These are phyloP conservation scores for Pyrochroa serraticornis DNA, from an alignment of 2,888 invertebrate genomes.

Conservation along the genomic window DNA sequence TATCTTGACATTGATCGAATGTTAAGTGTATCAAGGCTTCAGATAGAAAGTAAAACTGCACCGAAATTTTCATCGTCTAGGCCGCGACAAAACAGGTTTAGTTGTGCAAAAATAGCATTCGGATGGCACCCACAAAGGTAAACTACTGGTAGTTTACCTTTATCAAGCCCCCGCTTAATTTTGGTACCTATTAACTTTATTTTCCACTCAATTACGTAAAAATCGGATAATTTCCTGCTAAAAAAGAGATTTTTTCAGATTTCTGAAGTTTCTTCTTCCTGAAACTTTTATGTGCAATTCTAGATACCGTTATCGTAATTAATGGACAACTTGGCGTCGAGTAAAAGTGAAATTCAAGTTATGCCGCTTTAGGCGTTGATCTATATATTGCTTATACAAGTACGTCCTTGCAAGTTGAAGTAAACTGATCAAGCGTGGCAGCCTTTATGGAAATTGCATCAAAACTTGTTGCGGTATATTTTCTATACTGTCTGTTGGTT, in stretches of 20 bases:
- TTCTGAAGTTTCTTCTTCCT: background rate
- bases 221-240: too few species aligned
- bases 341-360: slow-evolving; percentile 26
- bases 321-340: slow-evolving; percentile 18
- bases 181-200: too few species aligned
- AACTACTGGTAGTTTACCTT: slow-evolving; percentile 1
- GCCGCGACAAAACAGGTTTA: slow-evolving; percentile 1
- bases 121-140: background rate
- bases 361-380: slow-evolving; percentile 18
- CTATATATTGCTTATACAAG: slow-evolving; percentile 23
- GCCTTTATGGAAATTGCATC: slow-evolving; percentile 13
- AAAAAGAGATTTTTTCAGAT: too few species aligned
- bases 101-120: background rate
- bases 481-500: background rate
- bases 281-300: background rate
- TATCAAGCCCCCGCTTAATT: background rate
- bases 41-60: slow-evolving; percentile 9
- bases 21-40: slow-evolving; percentile 4
- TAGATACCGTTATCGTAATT: slow-evolving; percentile 16
- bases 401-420: slow-evolving; percentile 23
- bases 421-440: slow-evolving; percentile 17
- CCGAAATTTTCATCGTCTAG: background rate
- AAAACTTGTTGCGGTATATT: slow-evolving; percentile 4
- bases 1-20: slow-evolving; percentile 1
- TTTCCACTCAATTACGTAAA: too few species aligned